Evolutionary conservation across 2,797 vertebrate genomes (phyloP).

Genomic region (Poeciliopsis presidionis): DNA sequence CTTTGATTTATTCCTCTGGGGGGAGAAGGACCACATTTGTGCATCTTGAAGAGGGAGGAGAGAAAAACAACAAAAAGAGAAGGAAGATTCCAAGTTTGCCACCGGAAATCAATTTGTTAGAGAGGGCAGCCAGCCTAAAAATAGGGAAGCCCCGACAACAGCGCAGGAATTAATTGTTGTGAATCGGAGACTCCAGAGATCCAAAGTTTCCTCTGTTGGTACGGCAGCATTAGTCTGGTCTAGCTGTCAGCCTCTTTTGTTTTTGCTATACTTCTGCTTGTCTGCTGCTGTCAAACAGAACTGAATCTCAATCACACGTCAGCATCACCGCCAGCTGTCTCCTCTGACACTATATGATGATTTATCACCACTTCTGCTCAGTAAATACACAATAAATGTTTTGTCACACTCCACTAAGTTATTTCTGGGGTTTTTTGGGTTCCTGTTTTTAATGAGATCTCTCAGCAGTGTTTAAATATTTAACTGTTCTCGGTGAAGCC

Average conservation of each 20-base stretch:
- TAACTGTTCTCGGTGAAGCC: constrained; percentile 81
- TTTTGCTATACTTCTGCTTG: constrained; percentile 63
- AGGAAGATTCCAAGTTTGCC: constrained; percentile 75
- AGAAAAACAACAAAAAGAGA: constrained; percentile 41
- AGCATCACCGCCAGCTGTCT: constrained; percentile 70
- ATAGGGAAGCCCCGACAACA: constrained; percentile 75
- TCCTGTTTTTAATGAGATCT: constrained; percentile 85
- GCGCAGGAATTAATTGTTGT: constrained; percentile 78
- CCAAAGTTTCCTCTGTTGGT: constrained; percentile 73
- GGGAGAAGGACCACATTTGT: constrained; percentile 63
- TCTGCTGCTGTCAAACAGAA: constrained; percentile 75
- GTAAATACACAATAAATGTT: constrained; percentile 84
- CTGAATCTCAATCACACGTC: constrained; percentile 77
- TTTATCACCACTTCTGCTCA: constrained; percentile 75
- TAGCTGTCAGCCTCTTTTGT: constrained; percentile 74
- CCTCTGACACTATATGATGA: constrained; percentile 79
- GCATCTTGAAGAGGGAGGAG: constrained; percentile 40
- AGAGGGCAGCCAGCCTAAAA: constrained; percentile 79
- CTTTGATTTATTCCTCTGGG: constrained; percentile 82
- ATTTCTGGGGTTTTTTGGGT: constrained; percentile 66
- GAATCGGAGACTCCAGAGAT: constrained; percentile 75
- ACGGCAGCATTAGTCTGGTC: constrained; percentile 78
- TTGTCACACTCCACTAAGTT: constrained; percentile 82
- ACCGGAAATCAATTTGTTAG: constrained; percentile 83
- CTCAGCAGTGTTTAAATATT: constrained; percentile 86